Base-by-base conservation (phyloP, 2,113 vertebrate genomes). In the Clarias gariepinus region DNA sequence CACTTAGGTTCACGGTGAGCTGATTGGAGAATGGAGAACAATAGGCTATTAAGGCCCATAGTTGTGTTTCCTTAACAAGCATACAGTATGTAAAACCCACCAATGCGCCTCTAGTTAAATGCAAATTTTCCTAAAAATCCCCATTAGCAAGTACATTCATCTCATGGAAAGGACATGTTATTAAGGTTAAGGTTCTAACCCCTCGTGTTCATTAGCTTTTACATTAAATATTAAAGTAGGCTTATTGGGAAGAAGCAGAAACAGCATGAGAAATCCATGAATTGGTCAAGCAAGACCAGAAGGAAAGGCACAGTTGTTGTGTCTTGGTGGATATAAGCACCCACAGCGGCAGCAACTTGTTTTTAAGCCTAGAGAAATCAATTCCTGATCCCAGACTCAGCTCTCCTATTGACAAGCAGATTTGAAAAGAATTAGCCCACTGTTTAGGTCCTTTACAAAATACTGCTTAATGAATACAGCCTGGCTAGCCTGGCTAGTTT, bases 381-480 rank as follows among this genome's bases (percentile, higher is more conserved):
- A 83, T 81, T 79, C 58, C 61, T 73, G 84, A 89, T 89, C 85
- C 76, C 71, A 82, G 53, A 82, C 84, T 82, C 69, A 60, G 60
- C 69, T 85, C 60, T 78, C 63, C 61, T 13, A 36, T 3, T 80
- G 78, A 80, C 78, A 60, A 36, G 57, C 57, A 80, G 57, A 60
- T 60, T 60, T 33, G 4, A 80, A 36, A 80, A 61, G 57, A 80
- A 80, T 55, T 18, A 80, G 60, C 73, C 3, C 58, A 41, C 64
- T 80, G 80, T 88, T 82, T 58, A 76, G 28, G 52, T 30, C 7
- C 33, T n/a, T 81, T 47, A 83, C 30, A 71, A 83, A 57, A 69
- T 55, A 80, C 18, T 4, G 10, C 36, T 80, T 30, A 80, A 61
- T 25, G 30, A 36, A 79, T 60, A 23, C 23, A 60, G 13, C 5